phyloP scores from a whole-genome alignment of 92 coral and sea anemone species.

The Micromussa lordhowensis region DNA sequence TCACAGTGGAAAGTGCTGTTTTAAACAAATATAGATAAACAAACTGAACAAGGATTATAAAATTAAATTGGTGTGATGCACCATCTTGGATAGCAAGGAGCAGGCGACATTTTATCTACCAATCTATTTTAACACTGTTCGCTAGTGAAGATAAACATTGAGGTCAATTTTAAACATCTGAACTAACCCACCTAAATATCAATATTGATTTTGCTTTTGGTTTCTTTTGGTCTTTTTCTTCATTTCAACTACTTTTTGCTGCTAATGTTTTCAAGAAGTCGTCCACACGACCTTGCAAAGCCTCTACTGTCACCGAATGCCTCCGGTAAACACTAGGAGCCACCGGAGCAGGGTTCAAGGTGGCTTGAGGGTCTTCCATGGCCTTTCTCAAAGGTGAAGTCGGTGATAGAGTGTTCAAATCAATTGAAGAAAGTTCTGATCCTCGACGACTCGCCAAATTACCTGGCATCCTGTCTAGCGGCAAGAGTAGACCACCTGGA shows the following conservation, averaged over 20 bases:
- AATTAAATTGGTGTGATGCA: not conserved
- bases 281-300: slow-evolving; percentile 69
- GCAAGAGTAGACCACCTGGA: not conserved
- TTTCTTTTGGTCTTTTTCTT: not conserved
- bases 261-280: slow-evolving; percentile 75
- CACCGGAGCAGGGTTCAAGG: slow-evolving; percentile 53
- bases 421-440: slow-evolving; percentile 65
- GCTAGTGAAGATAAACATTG: not conserved
- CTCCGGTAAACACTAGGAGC: slow-evolving; percentile 56
- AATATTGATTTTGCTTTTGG: not conserved
- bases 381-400: slow-evolving; percentile 66
- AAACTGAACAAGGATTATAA: not conserved
- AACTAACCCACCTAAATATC: not conserved
- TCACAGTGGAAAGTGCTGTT: not conserved
- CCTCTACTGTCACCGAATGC: slow-evolving; percentile 53
- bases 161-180: not conserved
- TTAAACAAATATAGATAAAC: not conserved
- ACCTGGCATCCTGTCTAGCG: slow-evolving; percentile 6
- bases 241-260: slow-evolving; percentile 26
- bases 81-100: not conserved
- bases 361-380: slow-evolving; percentile 49
- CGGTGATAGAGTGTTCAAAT: slow-evolving; percentile 53
- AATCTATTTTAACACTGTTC: not conserved
- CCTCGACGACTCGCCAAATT: slow-evolving; percentile 54
- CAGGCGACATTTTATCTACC: not conserved